Evolutionary conservation across 2,888 invertebrate genomes (phyloP).

Genomic region (Diplolepis rosae): DNA sequence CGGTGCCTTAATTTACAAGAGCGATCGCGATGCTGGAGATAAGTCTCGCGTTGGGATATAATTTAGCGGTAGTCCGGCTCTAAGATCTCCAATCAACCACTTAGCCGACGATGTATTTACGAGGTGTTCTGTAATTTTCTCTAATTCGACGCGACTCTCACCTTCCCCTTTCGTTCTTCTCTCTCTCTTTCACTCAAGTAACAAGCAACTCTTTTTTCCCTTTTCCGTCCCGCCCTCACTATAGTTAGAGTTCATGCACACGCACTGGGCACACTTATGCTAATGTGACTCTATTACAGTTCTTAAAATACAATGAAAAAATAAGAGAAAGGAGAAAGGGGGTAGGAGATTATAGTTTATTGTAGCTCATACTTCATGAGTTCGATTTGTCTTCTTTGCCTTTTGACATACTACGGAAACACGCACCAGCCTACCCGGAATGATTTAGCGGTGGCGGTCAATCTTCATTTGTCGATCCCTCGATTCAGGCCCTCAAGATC

Average conservation of each 20-base stretch:
- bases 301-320: constrained; percentile 36
- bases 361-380: constrained; percentile 24
- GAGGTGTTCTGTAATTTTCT: constrained; percentile 73
- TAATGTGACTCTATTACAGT: constrained; percentile 49
- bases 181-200: constrained; percentile 23
- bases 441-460: constrained; percentile 49
- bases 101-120: constrained; percentile 73
- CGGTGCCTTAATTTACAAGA: constrained; percentile 59
- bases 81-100: constrained; percentile 72
- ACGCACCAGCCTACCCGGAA: constrained; percentile 38
- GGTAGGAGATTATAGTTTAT: constrained; percentile 22
- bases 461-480: constrained; percentile 57
- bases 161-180: constrained; percentile 37
- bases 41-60: constrained; percentile 67
- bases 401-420: constrained; percentile 26
- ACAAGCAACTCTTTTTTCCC: not conserved
- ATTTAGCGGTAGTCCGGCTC: constrained; percentile 72
- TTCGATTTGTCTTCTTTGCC: constrained; percentile 9
- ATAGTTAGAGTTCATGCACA: constrained; percentile 33
- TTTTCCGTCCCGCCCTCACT: not conserved
- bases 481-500: not conserved
- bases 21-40: constrained; percentile 62
- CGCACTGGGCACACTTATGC: constrained; percentile 55
- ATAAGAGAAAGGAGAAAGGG: not conserved
- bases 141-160: constrained; percentile 67